phyloP scores from a whole-genome alignment of 2,113 vertebrate genomes.

The Dicrurus megarhynchus region DNA sequence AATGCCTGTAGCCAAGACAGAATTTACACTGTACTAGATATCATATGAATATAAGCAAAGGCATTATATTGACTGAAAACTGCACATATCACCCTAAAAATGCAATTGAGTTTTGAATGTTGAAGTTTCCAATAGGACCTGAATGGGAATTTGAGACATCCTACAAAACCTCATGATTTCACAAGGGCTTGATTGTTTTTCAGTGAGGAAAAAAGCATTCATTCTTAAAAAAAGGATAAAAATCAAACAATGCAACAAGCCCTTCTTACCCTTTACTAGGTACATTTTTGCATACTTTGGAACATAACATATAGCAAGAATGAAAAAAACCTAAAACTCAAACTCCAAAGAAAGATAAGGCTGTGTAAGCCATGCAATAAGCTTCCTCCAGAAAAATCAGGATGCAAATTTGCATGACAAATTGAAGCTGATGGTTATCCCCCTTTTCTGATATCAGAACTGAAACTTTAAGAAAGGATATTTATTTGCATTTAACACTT shows the following conservation, averaged over 20 bases:
- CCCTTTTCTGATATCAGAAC: background rate
- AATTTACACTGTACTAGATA: background rate
- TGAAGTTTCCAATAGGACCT: accelerated
- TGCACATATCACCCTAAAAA: background rate
- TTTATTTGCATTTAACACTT: background rate
- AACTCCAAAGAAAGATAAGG: background rate
- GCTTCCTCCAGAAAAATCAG: background rate
- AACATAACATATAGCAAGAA: background rate
- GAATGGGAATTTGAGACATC: background rate
- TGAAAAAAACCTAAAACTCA: background rate
- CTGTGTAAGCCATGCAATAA: background rate
- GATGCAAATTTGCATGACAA: background rate
- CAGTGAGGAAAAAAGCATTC: background rate
- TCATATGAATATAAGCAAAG: background rate
- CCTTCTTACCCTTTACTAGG: background rate
- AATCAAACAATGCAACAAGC: background rate
- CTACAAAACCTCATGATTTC: background rate
- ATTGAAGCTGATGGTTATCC: background rate
- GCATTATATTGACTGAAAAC: background rate
- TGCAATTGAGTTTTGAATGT: background rate
- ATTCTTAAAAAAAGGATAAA: background rate
- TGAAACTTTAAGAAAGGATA: background rate
- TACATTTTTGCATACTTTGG: background rate
- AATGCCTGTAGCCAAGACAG: background rate
- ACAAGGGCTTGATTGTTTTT: background rate